Evolutionary conservation across 2,113 vertebrate genomes (phyloP).

Genomic region (Stigmatopora argus): DNA sequence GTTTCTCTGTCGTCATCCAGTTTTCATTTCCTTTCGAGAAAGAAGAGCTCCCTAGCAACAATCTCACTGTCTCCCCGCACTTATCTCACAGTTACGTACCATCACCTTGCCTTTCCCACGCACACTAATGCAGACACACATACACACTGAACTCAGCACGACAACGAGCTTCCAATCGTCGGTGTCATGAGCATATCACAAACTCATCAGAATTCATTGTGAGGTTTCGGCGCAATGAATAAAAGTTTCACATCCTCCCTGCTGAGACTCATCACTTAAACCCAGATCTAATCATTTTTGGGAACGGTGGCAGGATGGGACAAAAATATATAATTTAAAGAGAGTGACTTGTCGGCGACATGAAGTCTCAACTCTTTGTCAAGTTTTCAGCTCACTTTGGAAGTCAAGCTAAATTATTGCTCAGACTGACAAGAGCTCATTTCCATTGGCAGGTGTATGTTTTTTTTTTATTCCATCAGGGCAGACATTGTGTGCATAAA

Average conservation of each 20-base stretch:
- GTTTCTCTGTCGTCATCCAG: conserved; percentile 42
- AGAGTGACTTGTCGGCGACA: conserved; percentile 35
- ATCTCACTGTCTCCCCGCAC: conserved; percentile 31
- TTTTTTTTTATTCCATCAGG: neutral
- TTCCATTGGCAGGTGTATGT: neutral
- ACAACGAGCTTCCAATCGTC: conserved; percentile 28
- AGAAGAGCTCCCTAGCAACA: conserved; percentile 61
- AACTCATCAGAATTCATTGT: conserved; percentile 41
- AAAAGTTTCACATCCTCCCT: conserved; percentile 34
- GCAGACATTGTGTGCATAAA: neutral
- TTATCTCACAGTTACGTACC: conserved; percentile 14
- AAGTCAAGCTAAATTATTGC: conserved; percentile 5
- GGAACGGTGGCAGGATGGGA: conserved; percentile 16
- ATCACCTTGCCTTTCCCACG: conserved; percentile 21
- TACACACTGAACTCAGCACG: conserved; percentile 20
- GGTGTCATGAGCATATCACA: conserved; percentile 32
- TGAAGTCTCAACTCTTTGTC: conserved; percentile 6
- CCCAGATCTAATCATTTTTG: conserved; percentile 26
- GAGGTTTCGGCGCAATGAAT: conserved; percentile 27
- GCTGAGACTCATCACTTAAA: conserved; percentile 20
- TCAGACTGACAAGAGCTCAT: neutral
- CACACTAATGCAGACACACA: neutral
- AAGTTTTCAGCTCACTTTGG: conserved; percentile 18
- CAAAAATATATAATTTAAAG: neutral
- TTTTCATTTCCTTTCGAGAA: conserved; percentile 56